Evolutionary conservation across 2,888 invertebrate genomes (phyloP).

Genomic region (Eumacrocentrus americanus): DNA sequence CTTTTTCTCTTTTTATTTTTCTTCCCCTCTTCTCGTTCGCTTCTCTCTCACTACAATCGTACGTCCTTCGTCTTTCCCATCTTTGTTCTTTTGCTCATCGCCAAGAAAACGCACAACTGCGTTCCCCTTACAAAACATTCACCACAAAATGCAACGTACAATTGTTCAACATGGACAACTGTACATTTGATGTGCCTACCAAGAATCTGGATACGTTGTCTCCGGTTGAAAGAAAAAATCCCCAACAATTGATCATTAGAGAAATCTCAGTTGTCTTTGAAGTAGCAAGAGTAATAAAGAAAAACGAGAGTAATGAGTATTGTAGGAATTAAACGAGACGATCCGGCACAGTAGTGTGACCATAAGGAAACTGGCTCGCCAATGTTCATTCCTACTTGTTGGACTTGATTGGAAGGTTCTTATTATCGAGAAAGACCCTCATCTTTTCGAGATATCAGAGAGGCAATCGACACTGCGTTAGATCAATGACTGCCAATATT

Average conservation of each 20-base stretch:
- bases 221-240: background rate
- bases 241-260: background rate
- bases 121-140: background rate
- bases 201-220: constrained; percentile 3
- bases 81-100: constrained; percentile 34
- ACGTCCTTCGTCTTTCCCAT: constrained; percentile 2
- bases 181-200: background rate
- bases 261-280: background rate
- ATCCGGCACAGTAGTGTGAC: background rate
- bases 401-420: background rate
- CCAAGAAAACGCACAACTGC: constrained; percentile 3
- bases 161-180: background rate
- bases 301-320: background rate
- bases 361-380: background rate
- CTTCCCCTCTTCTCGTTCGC: constrained; percentile 25
- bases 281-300: background rate
- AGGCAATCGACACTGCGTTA: background rate
- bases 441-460: background rate
- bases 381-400: background rate
- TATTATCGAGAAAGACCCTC: background rate
- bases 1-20: background rate
- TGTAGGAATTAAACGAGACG: background rate
- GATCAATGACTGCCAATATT: background rate
- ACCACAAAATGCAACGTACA: constrained; percentile 2
- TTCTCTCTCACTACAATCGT: constrained; percentile 6